Base-by-base conservation (phyloP, 2,113 vertebrate species). In the Heterotilapia buettikoferi region DNA sequence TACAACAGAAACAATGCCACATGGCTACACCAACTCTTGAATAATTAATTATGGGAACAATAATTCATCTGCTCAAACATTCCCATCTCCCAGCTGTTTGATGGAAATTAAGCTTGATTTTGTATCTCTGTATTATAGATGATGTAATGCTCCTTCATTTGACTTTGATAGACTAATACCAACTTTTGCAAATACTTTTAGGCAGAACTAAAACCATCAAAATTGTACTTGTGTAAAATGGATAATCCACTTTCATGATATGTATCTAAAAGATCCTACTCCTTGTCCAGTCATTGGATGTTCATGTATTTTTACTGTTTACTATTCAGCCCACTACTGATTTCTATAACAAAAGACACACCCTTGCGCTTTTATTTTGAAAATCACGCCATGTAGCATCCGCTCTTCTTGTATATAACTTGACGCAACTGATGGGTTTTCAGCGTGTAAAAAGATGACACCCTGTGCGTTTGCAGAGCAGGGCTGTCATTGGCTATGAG, bases 331-430 rank as follows among this genome's bases (percentile, higher is more conserved):
- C 10, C 10, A 50, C 45, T 78, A 2, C 26, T 5, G 9, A 78
- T 31, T 78, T 78, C 26, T 29, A 10, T 76, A 29, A 50, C 10
- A 31, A 76, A 31, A 78, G 26, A 26, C 21, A 24, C 19, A 47
- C 45, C 5, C 16, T 9, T 4, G 8, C 1, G 40, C 78, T 84
- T 89, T 93, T 94, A 93, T 89, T 95, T 90, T 90, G 93, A 84
- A 92, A 29, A 5, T 1, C 1, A 0, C 0, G 0, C 4, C 1
- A 4, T 5, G 2, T 0, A 0, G 2, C 53, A 8, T 92, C 47
- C 47, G 43, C 14, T 84, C 6, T 82, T 5, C 43, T 56, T 68
- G 1, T 40, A 9, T 40, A 4, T 1, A 2, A 0, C 47, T 89
- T 92, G 73, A 90, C 43, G 3, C 14, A 9, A 6, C 83, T 68